phyloP scores from a whole-genome alignment of 2,113 vertebrate species.

The Semnornis frantzii region DNA sequence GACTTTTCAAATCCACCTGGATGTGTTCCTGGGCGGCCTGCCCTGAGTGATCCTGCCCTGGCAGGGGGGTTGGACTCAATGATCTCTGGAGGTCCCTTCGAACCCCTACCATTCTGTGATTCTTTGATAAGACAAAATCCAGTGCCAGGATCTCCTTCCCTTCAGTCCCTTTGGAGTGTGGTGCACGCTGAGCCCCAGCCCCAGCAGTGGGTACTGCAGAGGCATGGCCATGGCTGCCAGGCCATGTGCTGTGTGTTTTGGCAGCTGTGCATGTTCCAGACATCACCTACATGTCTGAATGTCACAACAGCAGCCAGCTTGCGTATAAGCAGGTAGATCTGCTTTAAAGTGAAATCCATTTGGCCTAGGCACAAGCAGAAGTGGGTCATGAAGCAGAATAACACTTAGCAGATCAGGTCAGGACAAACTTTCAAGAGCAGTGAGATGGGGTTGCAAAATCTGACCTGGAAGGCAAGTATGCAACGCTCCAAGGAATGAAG shows the following conservation, averaged over 20 bases:
- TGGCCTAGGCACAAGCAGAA: neutral
- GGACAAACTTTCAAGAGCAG: neutral
- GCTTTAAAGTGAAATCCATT: neutral
- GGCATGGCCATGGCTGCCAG: neutral
- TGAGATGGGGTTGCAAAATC: neutral
- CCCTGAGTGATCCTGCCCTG: too few relatives aligned
- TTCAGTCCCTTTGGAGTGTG: fast-evolving
- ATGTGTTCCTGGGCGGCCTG: too few relatives aligned
- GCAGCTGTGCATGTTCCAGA: neutral
- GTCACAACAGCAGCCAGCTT: conserved; percentile 1
- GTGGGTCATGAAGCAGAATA: neutral
- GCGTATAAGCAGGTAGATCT: neutral
- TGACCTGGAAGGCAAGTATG: neutral
- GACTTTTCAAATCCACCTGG: too few relatives aligned
- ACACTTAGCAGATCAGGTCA: neutral
- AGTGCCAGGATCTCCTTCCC: neutral
- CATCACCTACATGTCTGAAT: neutral
- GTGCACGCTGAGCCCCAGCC: neutral
- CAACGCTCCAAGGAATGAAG: neutral
- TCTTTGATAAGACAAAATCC: neutral
- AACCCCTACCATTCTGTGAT: too few relatives aligned
- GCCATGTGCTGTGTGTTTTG: neutral
- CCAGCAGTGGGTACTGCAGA: neutral
- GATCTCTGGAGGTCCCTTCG: too few relatives aligned
- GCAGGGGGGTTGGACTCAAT: too few relatives aligned